phyloP scores from a whole-genome alignment of 2,888 invertebrate species.

The Formica aserva region DNA sequence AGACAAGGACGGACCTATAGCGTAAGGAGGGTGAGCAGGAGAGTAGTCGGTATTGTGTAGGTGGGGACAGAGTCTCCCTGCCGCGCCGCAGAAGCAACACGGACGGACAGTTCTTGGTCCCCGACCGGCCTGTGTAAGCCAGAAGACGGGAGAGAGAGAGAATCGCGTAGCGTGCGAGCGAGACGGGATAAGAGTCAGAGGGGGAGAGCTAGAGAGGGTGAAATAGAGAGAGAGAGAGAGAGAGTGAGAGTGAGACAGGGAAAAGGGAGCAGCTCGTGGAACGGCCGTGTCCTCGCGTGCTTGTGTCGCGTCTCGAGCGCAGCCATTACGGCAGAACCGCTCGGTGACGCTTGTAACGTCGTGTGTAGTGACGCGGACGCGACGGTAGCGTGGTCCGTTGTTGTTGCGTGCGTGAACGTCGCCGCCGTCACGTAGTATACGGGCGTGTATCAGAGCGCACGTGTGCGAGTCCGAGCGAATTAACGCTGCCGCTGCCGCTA shows the following conservation, averaged over 20 bases:
- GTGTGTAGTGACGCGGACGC: not conserved
- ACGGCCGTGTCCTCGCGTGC: constrained; percentile 74
- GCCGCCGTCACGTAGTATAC: constrained; percentile 62
- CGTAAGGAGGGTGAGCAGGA: constrained; percentile 31
- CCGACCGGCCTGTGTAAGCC: constrained; percentile 51
- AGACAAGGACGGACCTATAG: constrained; percentile 1
- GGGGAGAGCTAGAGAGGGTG: constrained; percentile 43
- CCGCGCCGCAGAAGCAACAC: constrained; percentile 58
- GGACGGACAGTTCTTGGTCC: constrained; percentile 61
- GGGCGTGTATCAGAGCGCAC: constrained; percentile 59
- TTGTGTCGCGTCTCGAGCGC: constrained; percentile 75
- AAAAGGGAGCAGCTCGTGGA: constrained; percentile 66
- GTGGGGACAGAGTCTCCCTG: constrained; percentile 69
- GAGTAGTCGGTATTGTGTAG: constrained; percentile 36
- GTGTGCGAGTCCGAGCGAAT: constrained; percentile 55
- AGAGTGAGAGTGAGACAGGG: constrained; percentile 46
- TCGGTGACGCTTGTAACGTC: constrained; percentile 73
- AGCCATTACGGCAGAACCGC: constrained; percentile 74
- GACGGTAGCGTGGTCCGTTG: not conserved
- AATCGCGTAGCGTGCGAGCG: constrained; percentile 10
- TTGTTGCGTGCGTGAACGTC: constrained; percentile 9
- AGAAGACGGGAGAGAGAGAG: constrained; percentile 42
- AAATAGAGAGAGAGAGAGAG: constrained; percentile 32
- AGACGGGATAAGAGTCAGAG: constrained; percentile 41
- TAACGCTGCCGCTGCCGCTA: not conserved